Evolutionary conservation across 2,888 invertebrate genomes (phyloP), one percentile per base, ranked within the genome.

Genomic region (Synergus laeviventris): DNA sequence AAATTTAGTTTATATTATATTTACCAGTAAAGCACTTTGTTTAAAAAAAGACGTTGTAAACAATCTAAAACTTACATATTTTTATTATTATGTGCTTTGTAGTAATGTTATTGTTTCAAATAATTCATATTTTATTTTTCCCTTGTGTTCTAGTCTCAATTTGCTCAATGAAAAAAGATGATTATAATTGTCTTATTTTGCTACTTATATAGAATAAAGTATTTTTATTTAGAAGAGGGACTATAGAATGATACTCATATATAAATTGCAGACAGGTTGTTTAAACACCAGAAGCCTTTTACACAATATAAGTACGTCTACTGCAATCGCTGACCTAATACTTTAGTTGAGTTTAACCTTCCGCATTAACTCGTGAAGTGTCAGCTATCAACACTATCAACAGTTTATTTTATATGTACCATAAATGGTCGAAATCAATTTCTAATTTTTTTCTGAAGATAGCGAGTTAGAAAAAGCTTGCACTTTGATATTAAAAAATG

Each of bases 321-420:
- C 31, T 49, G 31, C 24, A 36, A 70, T 49, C 36, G 49, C 45
- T 54, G 70, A 70, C 31, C 49, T 54, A 54, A n/a, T 36, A 18
- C 8, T 31, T 31, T 1, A 45, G 36, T 31, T 16, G 16, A 66
- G 31, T 66, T n/a, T 31, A 31, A 9, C n/a, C 31, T 70, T 70
- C 49, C 45, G n/a, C 45, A 49, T 64, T 64, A 70, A 49, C 18
- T 66, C 8, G 45, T 21, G 14, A 64, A 18, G n/a, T 66, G n/a
- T 16, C 45, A 45, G 24, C 24, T 66, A 24, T 24, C 24, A n/a
- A 31, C n/a, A 70, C 24, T 66, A 24, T 24, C 24, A n/a, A 31
- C n/a, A 70, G 70, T 54, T 70, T 70, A 36, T 70, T 49, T 70
- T 54, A 49, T n/a, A n/a, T n/a, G n/a, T n/a, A n/a, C n/a, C n/a